These are phyloP conservation scores for Drosophila sp. DNA, from an alignment of 1,140 invertebrate species.

Conservation along the genomic window DNA sequence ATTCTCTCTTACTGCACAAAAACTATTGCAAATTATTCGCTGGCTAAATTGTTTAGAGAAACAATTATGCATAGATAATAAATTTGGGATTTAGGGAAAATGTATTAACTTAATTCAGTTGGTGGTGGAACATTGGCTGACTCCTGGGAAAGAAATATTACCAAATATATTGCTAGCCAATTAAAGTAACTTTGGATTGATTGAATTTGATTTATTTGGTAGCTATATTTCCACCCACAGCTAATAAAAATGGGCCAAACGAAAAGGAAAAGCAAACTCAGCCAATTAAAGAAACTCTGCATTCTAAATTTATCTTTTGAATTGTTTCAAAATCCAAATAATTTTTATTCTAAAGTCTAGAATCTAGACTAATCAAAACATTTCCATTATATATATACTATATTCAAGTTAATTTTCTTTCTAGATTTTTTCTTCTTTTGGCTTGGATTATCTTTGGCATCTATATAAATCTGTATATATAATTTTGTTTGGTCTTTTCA, in stretches of 20 bases:
- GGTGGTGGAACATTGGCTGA: too few relatives aligned
- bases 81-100: background rate
- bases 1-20: slow-evolving; percentile 31
- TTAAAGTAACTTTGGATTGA: too few relatives aligned
- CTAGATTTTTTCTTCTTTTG: background rate
- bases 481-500: background rate
- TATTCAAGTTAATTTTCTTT: too few relatives aligned
- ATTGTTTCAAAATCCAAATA: too few relatives aligned
- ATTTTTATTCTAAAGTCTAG: too few relatives aligned
- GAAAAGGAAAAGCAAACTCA: background rate
- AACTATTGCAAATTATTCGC: slow-evolving; percentile 30
- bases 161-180: too few relatives aligned
- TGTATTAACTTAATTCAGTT: background rate
- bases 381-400: too few relatives aligned
- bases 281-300: background rate
- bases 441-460: background rate
- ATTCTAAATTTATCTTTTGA: background rate
- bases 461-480: background rate
- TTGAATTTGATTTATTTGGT: too few relatives aligned
- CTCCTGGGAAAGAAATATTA: too few relatives aligned
- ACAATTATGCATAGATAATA: background rate
- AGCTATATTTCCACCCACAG: too few relatives aligned
- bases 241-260: too few relatives aligned
- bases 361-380: too few relatives aligned
- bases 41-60: slow-evolving; percentile 48